Base-by-base conservation (phyloP, 1,140 invertebrate species). In the Euborellia annulipes region DNA sequence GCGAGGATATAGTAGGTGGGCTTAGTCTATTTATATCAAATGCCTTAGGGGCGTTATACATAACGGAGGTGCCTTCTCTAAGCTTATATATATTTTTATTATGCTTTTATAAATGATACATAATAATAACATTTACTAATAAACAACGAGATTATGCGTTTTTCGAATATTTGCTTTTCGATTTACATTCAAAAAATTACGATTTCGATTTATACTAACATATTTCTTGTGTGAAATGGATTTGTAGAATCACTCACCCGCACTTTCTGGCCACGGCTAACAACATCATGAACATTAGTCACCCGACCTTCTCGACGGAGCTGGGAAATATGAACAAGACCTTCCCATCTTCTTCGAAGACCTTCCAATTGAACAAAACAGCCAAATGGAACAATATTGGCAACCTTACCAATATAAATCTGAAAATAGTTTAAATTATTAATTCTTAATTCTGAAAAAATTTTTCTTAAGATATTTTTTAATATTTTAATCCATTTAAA, bases 281-380 rank as follows among this genome's bases (percentile, higher is more conserved):
- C 89, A 18, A 98, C 92, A 67, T 98, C 95, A 4, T 79, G 79
- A 0, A 96, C 93, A 68, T 85, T 87, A 1, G 85, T 89, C 7
- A 99, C 93, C 53, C 94, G 70, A 0, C 93, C 94, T 65, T 97
- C 91, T 37, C 85, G 71, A 27, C 91, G 62, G 18, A 97, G 63
- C 65, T 98, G 91, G 9, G 94, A 98, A 52, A 99, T 96, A 58
- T 99, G 96, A 7, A 97, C 91, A 0, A 99, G 67, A 2, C 96
- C 96, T 65, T 99, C 95, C 76, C 83, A 88, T 45, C 86, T 72
- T 45, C 79, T 75, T 40, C 79, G 72, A 6, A 98, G 67, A 0
- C 92, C 90, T 59, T 96, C 90, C 4, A 98, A 63, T 63, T 93
- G 88, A 1, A 98, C 89, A 68, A 99, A 98, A 64, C 93, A 97